Percentiles rank a stretch among this genome's conserved stretches.
Evolutionary conservation across 2,797 vertebrate species (phyloP).

Genomic region (Balearica regulorum): DNA sequence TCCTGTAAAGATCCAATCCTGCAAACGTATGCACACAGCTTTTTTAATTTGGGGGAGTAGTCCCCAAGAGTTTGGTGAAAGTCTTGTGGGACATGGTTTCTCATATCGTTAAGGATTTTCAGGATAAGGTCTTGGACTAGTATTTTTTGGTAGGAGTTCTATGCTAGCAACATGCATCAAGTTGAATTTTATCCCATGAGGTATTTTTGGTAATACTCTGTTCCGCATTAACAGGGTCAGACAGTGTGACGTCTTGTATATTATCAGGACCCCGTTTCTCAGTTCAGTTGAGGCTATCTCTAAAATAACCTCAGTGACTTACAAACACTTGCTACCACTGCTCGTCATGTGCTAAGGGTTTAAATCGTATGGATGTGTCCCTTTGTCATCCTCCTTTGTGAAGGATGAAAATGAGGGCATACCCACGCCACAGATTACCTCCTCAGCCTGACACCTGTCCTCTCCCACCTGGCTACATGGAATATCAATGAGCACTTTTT

Average conservation of each 20-base stretch:
- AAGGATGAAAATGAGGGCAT: background rate
- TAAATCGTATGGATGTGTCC: background rate
- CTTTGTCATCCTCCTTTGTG: background rate
- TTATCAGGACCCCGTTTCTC: background rate
- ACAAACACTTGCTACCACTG: background rate
- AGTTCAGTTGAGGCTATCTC: background rate
- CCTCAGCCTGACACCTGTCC: background rate
- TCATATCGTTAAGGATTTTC: background rate
- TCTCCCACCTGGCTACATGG: background rate
- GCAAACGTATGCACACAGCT: background rate
- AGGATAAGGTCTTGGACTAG: background rate
- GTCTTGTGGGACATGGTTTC: background rate
- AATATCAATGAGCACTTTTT: slow-evolving; percentile 39
- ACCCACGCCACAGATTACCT: background rate
- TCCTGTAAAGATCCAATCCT: background rate
- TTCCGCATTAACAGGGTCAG: background rate
- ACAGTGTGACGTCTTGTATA: background rate
- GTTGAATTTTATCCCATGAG: slow-evolving; percentile 1
- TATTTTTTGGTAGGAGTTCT: background rate
- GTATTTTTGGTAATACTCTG: slow-evolving; percentile 31
- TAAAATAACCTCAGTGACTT: background rate
- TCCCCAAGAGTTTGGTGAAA: background rate
- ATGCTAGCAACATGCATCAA: background rate
- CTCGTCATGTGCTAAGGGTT: background rate
- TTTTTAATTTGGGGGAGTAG: background rate